A percentile compares a stretch with the other conserved stretches of the same genome.
These are phyloP conservation scores for Amblyjoppa fuscipennis DNA, from an alignment of 2,888 invertebrate species.

Conservation along the genomic window DNA sequence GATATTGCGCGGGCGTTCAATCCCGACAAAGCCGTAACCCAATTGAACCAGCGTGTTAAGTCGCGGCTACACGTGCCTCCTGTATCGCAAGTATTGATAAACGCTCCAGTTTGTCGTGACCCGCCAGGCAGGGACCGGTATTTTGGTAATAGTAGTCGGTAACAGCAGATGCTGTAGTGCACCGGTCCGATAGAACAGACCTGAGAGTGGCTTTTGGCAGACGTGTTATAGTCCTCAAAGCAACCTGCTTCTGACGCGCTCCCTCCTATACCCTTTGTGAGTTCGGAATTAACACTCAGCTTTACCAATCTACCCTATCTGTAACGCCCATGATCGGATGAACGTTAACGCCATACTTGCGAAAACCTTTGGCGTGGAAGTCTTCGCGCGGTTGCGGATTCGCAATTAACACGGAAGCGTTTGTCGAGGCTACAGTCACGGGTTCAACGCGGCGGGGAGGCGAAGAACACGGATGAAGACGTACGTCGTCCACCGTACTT, in stretches of 20 bases:
- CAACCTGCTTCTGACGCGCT: constrained; percentile 44
- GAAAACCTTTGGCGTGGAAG: constrained; percentile 40
- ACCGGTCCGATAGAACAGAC: constrained; percentile 43
- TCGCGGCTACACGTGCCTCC: constrained; percentile 42
- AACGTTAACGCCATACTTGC: neutral
- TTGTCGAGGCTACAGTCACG: neutral
- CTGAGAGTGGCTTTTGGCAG: constrained; percentile 49
- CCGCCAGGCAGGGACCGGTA: constrained; percentile 36
- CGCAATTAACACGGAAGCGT: constrained; percentile 17
- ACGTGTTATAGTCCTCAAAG: constrained; percentile 46
- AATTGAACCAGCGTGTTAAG: constrained; percentile 51
- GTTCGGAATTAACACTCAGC: constrained; percentile 62
- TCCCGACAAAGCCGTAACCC: constrained; percentile 40
- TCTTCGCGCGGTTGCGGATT: constrained; percentile 14
- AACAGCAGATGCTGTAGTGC: constrained; percentile 9
- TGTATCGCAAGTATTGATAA: constrained; percentile 62
- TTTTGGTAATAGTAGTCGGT: neutral
- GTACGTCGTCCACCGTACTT: neutral
- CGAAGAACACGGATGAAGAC: neutral
- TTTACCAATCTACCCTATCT: constrained; percentile 1
- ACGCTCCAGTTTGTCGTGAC: constrained; percentile 60
- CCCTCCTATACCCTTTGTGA: constrained; percentile 52
- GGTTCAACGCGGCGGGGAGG: neutral
- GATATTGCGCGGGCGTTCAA: constrained; percentile 42
- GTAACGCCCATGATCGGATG: neutral